A percentile compares a stretch with the other conserved stretches of the same genome.
phyloP scores from a whole-genome alignment of 2,888 invertebrate species.

The Ctena decussata region DNA sequence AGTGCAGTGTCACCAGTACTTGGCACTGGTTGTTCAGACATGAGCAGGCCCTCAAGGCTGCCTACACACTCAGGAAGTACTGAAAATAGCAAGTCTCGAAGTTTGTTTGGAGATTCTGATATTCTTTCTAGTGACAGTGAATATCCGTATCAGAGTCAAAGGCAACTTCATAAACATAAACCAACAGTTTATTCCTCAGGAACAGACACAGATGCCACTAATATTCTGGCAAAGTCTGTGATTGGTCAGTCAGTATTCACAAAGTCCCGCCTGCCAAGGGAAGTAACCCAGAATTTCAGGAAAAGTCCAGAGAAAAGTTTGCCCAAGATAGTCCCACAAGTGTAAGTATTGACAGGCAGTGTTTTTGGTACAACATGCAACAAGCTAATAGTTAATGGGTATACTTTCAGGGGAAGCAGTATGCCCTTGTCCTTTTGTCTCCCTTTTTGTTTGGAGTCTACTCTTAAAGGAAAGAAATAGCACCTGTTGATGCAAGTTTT shows the following conservation, averaged over 20 bases:
- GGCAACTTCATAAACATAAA: not conserved
- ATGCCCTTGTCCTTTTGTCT: too few species aligned
- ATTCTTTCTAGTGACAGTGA: not conserved
- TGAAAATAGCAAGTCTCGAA: too few species aligned
- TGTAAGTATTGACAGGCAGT: too few species aligned
- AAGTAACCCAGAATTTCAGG: not conserved
- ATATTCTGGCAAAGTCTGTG: constrained; percentile 38
- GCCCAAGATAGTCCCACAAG: not conserved
- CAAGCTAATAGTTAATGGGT: too few species aligned
- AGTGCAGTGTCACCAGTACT: too few species aligned
- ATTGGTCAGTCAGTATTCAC: constrained; percentile 13
- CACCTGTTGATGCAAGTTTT: too few species aligned
- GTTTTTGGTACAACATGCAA: too few species aligned
- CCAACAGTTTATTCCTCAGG: constrained; percentile 18
- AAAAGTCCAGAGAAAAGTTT: not conserved
- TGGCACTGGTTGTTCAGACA: not conserved
- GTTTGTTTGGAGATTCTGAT: not conserved
- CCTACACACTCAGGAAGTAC: too few species aligned
- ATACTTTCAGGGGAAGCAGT: too few species aligned
- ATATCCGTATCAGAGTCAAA: not conserved
- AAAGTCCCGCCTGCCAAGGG: not conserved
- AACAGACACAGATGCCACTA: not conserved
- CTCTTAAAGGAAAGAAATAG: too few species aligned
- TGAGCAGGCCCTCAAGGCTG: not conserved
- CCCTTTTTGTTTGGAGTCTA: too few species aligned